Base-by-base conservation (phyloP, 2,113 vertebrate genomes). In the Oenanthe melanoleuca region DNA sequence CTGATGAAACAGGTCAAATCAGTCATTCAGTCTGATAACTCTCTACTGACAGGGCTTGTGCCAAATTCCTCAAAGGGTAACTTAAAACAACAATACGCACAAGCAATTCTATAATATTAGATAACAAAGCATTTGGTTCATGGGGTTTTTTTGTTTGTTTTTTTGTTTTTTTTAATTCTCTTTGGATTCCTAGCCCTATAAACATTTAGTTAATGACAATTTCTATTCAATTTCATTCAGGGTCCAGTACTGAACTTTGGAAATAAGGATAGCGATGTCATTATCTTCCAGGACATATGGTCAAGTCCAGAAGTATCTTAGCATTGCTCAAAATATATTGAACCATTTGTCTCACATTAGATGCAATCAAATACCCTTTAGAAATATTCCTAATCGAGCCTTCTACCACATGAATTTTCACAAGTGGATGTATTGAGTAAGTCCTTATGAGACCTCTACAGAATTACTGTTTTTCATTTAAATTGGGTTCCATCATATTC, bases 281-380 rank as follows among this genome's bases (percentile, higher is more conserved):
- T 75, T 78, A 50, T 86, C 34, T 94, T 86, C 49, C 52, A 79
- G 70, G 50, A 45, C 20, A 64, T 22, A 42, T 4, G 45, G 74
- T 91, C 25, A 91, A 93, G 83, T 42, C 37, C 53, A 87, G 69
- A 84, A 80, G 22, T 61, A 55, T 64, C 53, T 80, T 34, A 88
- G 61, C 49, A 81, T 57, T 92, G 49, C 65, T 84, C 45, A 81
- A 79, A 96, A 60, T n/a, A 84, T 91, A 95, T 87, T 91, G 92
- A 95, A 87, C 37, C 26, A 95, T 91, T 91, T 87, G 20, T 87
- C 66, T 87, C 45, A 74, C 50, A 73, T 61, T 69, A 69, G 50
- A 92, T 80, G 49, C 14, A 75, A 93, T 31, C 49, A 80, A 75
- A 75, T n/a, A 75, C 11, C 20, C 63, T 82, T 71, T 44, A 79